A percentile compares a stretch with the other conserved stretches of the same genome.
These are phyloP conservation scores for Phylloscopus trochiloides DNA, from an alignment of 2,113 vertebrate genomes.

Conservation along the genomic window DNA sequence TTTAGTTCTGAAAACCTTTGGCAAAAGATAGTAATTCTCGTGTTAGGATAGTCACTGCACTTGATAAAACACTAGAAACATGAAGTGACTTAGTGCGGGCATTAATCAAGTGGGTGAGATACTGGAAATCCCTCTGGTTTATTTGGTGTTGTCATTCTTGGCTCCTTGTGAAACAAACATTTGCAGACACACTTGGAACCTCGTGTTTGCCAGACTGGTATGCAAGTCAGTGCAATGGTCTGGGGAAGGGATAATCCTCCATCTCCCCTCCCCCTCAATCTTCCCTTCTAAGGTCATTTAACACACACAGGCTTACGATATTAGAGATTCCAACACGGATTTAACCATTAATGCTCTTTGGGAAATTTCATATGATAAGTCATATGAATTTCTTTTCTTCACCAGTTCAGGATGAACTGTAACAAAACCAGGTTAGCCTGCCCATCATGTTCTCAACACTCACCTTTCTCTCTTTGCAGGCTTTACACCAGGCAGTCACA, in stretches of 20 bases:
- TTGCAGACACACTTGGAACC: conserved; percentile 48
- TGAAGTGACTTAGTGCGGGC: neutral
- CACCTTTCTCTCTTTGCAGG: neutral
- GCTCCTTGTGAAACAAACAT: conserved; percentile 55
- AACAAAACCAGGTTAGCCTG: neutral
- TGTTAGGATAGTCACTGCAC: neutral
- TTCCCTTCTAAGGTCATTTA: conserved; percentile 70
- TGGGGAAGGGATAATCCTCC: conserved; percentile 66
- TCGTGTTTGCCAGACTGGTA: conserved; percentile 57
- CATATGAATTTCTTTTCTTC: conserved; percentile 56
- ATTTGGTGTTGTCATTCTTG: conserved; percentile 52
- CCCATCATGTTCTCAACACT: neutral
- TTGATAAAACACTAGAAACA: neutral
- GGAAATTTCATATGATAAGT: conserved; percentile 61
- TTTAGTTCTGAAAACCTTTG: neutral
- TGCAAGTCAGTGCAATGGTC: conserved; percentile 52
- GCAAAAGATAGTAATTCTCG: neutral
- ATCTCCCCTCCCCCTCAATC: conserved; percentile 32
- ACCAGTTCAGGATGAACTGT: conserved; percentile 9
- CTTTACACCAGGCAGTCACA: neutral
- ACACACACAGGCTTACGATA: conserved; percentile 69
- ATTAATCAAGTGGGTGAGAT: conserved; percentile 40
- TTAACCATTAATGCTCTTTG: conserved; percentile 81
- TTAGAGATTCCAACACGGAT: conserved; percentile 84
- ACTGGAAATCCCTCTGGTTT: conserved; percentile 51